These are phyloP conservation scores for Sinohyriopsis cumingii DNA, from an alignment of 2,888 invertebrate genomes.

Conservation along the genomic window DNA sequence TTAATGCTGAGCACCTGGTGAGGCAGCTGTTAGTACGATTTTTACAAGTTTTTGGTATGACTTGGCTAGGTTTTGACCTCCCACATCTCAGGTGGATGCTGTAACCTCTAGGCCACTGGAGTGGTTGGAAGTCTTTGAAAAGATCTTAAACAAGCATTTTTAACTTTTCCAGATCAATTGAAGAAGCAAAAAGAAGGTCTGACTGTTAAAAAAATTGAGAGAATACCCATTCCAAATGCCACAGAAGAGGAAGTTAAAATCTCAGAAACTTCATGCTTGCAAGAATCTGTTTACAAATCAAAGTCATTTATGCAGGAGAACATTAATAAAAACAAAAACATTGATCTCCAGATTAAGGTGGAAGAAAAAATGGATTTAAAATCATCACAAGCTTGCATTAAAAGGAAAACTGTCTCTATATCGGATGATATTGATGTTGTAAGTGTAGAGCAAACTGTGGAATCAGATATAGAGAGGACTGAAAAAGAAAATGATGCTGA, in stretches of 20 bases:
- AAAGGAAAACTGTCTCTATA: slow-evolving; percentile 26
- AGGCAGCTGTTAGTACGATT: background rate
- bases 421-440: slow-evolving; percentile 23
- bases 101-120: too few species aligned
- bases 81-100: too few species aligned
- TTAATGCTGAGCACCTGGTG: too few species aligned
- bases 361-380: slow-evolving; percentile 13
- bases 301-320: slow-evolving; percentile 15
- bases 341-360: slow-evolving; percentile 8
- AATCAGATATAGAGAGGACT: slow-evolving; percentile 6
- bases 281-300: slow-evolving; percentile 2
- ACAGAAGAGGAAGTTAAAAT: slow-evolving; percentile 17
- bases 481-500: slow-evolving; percentile 2
- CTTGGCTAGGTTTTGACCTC: background rate
- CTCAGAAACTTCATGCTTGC: slow-evolving; percentile 24
- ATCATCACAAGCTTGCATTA: slow-evolving; percentile 18
- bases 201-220: slow-evolving; percentile 30
- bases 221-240: slow-evolving; percentile 22
- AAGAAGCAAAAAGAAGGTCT: slow-evolving; percentile 31
- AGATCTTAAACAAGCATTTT: background rate
- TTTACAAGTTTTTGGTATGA: background rate
- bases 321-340: slow-evolving; percentile 4
- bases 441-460: slow-evolving; percentile 2
- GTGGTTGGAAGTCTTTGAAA: too few species aligned
- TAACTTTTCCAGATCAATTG: slow-evolving; percentile 23